Evolutionary conservation across 2,888 invertebrate species (phyloP), one percentile per base, ranked within the genome.

Genomic region (Eumacrocentrus americanus): DNA sequence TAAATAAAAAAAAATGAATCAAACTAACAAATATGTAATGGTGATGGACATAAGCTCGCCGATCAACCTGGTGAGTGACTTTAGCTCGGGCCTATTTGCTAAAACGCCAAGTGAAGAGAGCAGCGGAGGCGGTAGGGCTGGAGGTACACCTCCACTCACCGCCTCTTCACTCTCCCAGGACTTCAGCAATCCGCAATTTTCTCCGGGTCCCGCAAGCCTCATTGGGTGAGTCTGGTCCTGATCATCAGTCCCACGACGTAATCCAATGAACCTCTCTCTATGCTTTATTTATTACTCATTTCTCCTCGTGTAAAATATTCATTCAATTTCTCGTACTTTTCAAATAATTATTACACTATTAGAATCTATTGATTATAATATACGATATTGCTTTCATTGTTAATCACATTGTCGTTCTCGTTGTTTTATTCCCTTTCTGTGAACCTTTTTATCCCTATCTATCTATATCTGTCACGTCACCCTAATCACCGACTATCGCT

Each of bases 41-140:
- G 74, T 74, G 73, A 69, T 70, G 74, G 63, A 44, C 66, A 78
- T 76, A 82, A 93, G 93, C 85, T 94, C 94, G 79, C 94, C 94
- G 80, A 93, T 94, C 85, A 93, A 93, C 87, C 88, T 96, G 87
- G 95, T 95, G 83, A 89, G 86, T 80, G 95, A 95, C 88, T 92
- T 96, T 85, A 94, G 95, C 83, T 92, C 94, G 79, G 95, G 95
- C 83, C 87, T 95, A 82, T 94, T 95, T 87, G 92, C 90, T 87
- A 93, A 93, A 86, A 94, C 93, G 78, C 93, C 93, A 80, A 92
- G 92, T 82, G 94, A 94, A 85, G 93, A 93, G 85, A 88, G 88
- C 82, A 90, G 90, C 81, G 86, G 86, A 72, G 81, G 82, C 70
- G 83, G 84, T 73, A 82, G 84, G 70, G 81, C 82, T 54, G 84